Percentiles rank a stretch among this genome's conserved stretches.
These are phyloP conservation scores for Conomelus anceps DNA, from an alignment of 2,888 invertebrate species.

Conservation along the genomic window DNA sequence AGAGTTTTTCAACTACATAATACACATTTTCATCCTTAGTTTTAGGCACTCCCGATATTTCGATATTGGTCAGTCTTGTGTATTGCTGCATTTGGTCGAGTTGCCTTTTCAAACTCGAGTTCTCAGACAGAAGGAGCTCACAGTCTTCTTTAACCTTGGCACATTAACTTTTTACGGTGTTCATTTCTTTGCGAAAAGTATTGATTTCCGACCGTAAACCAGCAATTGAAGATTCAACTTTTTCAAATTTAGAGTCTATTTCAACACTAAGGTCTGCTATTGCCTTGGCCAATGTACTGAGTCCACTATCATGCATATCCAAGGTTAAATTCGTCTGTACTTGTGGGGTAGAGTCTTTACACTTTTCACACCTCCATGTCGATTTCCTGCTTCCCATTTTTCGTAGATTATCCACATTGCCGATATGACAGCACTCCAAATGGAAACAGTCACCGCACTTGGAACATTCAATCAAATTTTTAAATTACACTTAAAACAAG, in stretches of 20 bases:
- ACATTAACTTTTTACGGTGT: not conserved
- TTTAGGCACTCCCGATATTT: constrained; percentile 7
- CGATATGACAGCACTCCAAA: not conserved
- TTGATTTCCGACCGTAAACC: not conserved
- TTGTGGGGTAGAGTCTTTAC: not conserved
- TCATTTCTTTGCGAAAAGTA: not conserved
- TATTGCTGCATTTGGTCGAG: not conserved
- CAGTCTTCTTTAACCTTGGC: not conserved
- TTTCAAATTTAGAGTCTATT: not conserved
- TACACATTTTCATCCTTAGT: not conserved
- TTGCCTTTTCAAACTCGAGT: not conserved
- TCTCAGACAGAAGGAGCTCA: not conserved
- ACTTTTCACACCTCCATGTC: not conserved
- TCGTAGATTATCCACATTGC: not conserved
- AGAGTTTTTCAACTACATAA: not conserved
- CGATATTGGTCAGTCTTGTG: constrained; percentile 7
- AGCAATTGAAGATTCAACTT: not conserved
- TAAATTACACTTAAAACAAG: not conserved
- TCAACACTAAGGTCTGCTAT: not conserved
- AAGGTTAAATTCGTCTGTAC: not conserved
- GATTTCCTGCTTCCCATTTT: not conserved
- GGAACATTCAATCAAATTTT: not conserved
- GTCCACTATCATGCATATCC: not conserved
- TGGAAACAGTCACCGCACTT: not conserved
- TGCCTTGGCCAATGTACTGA: not conserved